Evolutionary conservation across 2,888 invertebrate species (phyloP).

Genomic region (Scaptomyza polygonia): DNA sequence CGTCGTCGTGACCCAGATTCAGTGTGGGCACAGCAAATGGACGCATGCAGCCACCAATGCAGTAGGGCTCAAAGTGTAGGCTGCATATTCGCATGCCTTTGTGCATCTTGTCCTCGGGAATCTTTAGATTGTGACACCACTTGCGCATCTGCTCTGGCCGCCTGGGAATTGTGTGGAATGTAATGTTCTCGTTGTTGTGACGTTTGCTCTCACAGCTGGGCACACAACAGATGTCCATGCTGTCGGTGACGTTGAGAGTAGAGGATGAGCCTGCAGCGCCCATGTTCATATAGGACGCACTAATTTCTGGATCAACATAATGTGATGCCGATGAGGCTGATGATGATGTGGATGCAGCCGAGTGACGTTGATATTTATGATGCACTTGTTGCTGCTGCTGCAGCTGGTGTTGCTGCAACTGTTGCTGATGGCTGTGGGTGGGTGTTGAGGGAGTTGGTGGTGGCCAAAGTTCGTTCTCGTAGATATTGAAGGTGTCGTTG

Average conservation of each 20-base stretch:
- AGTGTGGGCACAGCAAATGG: slow-evolving; percentile 81
- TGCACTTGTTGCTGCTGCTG: slow-evolving; percentile 46
- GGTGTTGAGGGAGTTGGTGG: slow-evolving; percentile 68
- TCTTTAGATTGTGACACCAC: slow-evolving; percentile 81
- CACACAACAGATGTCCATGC: slow-evolving; percentile 78
- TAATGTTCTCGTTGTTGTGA: slow-evolving; percentile 77
- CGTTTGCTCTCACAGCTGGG: slow-evolving; percentile 79
- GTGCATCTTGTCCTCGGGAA: slow-evolving; percentile 75
- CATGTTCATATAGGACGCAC: slow-evolving; percentile 51
- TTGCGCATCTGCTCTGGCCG: slow-evolving; percentile 80
- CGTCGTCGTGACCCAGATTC: slow-evolving; percentile 77
- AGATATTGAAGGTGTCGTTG: slow-evolving; percentile 80
- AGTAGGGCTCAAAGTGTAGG: slow-evolving; percentile 79
- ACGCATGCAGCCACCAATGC: slow-evolving; percentile 82
- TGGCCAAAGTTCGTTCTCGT: slow-evolving; percentile 80
- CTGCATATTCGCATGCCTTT: slow-evolving; percentile 81
- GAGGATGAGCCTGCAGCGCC: slow-evolving; percentile 33
- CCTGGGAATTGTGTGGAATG: slow-evolving; percentile 80
- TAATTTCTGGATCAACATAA: slow-evolving; percentile 62
- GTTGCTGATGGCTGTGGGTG: slow-evolving; percentile 40
- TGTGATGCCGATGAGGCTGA: slow-evolving; percentile 70
- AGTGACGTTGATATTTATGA: slow-evolving; percentile 68
- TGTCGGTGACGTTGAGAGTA: slow-evolving; percentile 64
- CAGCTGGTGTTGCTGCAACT: slow-evolving; percentile 34
- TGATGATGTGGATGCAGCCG: slow-evolving; percentile 71